Conservation (phyloP, 2,113 vertebrate species). For the Cavia porcellus region DNA sequence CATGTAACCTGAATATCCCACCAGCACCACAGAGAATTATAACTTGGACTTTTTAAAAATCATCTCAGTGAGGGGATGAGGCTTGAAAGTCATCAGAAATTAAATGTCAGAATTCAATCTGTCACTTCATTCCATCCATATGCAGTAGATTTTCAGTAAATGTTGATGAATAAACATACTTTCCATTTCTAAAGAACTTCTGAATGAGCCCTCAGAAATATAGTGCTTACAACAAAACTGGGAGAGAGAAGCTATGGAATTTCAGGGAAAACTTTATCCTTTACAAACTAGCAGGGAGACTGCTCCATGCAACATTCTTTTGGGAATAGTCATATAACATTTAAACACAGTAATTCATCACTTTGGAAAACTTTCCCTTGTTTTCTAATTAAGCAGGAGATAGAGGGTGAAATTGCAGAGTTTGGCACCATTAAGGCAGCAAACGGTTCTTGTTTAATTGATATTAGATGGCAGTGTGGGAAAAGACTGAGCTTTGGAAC, state of each 20-base stretch:
- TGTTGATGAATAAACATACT: background rate
- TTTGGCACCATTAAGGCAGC: conserved; percentile 8
- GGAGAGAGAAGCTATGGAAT: background rate
- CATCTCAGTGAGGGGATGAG: background rate
- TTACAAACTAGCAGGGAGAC: background rate
- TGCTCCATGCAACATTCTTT: background rate
- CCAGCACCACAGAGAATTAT: background rate
- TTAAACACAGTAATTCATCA: conserved; percentile 51
- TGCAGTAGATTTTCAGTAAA: background rate
- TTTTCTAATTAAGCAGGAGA: conserved; percentile 59
- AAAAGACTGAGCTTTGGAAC: background rate
- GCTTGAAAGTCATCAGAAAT: background rate
- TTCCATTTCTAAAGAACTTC: background rate
- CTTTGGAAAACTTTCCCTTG: background rate
- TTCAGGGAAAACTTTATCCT: conserved; percentile 12
- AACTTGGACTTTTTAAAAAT: background rate
- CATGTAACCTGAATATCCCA: background rate
- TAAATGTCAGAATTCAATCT: background rate
- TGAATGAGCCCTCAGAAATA: background rate
- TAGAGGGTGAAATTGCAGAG: background rate
- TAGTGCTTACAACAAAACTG: background rate
- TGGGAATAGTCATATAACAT: conserved; percentile 21
- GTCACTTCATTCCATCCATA: background rate
- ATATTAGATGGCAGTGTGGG: background rate
- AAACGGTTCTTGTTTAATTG: background rate